phyloP scores from a whole-genome alignment of 2,797 vertebrate species.

The Hafferia zeledoni region DNA sequence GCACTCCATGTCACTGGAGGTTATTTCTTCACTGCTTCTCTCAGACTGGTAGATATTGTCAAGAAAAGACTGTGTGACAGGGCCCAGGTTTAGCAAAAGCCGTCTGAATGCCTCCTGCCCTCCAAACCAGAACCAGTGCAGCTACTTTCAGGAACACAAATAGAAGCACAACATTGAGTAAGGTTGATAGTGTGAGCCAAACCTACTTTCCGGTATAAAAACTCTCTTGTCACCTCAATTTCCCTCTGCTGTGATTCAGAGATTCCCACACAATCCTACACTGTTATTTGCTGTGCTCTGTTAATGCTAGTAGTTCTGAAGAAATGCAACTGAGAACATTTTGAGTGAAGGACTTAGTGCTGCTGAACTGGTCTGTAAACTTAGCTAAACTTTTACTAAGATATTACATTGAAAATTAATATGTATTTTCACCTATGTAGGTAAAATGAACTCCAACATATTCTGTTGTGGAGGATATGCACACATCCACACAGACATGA shows the following conservation, averaged over 20 bases:
- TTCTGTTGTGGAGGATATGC: neutral
- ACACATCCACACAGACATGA: neutral
- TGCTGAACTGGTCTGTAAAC: neutral
- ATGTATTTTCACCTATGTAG: neutral
- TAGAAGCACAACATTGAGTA: neutral
- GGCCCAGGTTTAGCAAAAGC: neutral
- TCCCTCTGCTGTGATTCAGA: neutral
- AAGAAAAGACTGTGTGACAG: neutral
- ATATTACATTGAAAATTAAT: neutral
- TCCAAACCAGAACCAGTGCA: neutral
- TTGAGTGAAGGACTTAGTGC: neutral
- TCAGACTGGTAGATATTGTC: neutral
- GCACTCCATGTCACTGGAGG: neutral
- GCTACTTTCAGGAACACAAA: neutral
- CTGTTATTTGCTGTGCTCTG: neutral
- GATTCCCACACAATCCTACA: neutral
- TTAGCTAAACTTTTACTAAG: neutral
- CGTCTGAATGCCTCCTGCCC: neutral
- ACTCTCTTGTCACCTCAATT: neutral
- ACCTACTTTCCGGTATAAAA: neutral
- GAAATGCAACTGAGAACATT: neutral
- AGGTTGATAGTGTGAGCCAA: neutral
- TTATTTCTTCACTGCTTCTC: neutral
- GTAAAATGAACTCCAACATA: neutral
- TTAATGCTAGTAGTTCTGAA: neutral